Evolutionary conservation across 1,140 invertebrate genomes (phyloP), one percentile per base, ranked within the genome.

Genomic region (Heliconius melpomene): DNA sequence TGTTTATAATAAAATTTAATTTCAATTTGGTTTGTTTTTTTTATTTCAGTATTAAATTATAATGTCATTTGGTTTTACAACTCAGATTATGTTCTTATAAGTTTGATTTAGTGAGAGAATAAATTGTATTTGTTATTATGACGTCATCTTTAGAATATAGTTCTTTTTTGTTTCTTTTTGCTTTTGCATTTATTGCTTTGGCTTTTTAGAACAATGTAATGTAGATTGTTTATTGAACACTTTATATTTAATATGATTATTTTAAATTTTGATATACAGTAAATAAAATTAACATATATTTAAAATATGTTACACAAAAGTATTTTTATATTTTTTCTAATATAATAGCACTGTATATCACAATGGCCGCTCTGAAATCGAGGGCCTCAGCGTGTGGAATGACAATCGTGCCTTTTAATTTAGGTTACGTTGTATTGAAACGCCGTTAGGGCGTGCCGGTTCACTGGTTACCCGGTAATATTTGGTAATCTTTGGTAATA

Each of bases 401-500:
- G 60, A 26, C 60, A 26, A 66, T 66, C 60, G 60, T 66, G 60
- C 60, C 60, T 66, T 66, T 66, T 66, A 66, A 26, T 26, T 66
- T 66, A 66, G 60, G 60, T 66, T 66, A 66, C 60, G 60, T 66
- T 66, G 60, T 66, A 66, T 29, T n/a, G 23, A 16, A 66, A 13
- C 20, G 54, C 54, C 54, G 54, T 3, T 57, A 66, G 60, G 60
- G 60, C 23, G 26, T 5, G 60, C 60, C 26, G 23, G 6, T 13
- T 13, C n/a, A 57, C 54, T 57, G 54, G 13, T 66, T 66, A 66
- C 60, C 60, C 1, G 60, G 60, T 66, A 66, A 66, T 66, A 66
- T 66, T 23, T 18, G 60, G 60, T 66, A 66, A 66, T 66, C 57
- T 1, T 13, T 26, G 57, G 57, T 66, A 66, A 29, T 66, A 11